phyloP scores from a whole-genome alignment of 2,113 vertebrate species.

The Melanerpes formicivorus region DNA sequence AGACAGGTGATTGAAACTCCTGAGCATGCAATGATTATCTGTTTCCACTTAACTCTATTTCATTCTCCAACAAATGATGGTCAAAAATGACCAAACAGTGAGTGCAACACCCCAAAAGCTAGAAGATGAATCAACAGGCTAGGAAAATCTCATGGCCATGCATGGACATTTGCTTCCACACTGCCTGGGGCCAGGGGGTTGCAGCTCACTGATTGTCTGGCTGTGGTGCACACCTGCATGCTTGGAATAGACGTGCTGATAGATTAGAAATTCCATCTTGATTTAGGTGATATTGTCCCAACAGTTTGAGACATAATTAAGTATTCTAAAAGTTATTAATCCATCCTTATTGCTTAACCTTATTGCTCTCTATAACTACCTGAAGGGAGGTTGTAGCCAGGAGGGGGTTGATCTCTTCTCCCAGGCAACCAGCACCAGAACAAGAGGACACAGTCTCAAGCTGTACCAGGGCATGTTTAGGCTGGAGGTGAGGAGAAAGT shows the following conservation, averaged over 20 bases:
- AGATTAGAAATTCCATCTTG: background rate
- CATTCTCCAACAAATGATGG: background rate
- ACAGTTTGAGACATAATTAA: background rate
- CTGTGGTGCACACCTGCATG: background rate
- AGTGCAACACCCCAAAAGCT: background rate
- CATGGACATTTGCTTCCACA: accelerated
- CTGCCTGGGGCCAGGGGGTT: background rate
- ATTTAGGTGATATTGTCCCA: background rate
- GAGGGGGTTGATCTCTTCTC: no score
- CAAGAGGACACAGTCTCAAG: no score
- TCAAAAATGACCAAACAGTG: background rate
- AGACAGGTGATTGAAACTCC: background rate
- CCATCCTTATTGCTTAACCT: background rate
- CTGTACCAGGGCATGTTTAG: no score
- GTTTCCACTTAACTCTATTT: background rate
- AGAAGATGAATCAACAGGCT: background rate
- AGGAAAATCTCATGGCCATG: background rate
- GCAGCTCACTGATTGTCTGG: background rate
- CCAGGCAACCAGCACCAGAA: no score
- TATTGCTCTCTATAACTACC: background rate
- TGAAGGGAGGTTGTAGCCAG: no score
- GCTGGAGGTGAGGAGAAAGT: no score
- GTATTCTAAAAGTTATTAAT: background rate
- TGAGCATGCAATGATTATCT: background rate
- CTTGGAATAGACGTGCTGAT: background rate